Evolutionary conservation across 1,140 invertebrate species (phyloP).

Genomic region (Capitella teleta): DNA sequence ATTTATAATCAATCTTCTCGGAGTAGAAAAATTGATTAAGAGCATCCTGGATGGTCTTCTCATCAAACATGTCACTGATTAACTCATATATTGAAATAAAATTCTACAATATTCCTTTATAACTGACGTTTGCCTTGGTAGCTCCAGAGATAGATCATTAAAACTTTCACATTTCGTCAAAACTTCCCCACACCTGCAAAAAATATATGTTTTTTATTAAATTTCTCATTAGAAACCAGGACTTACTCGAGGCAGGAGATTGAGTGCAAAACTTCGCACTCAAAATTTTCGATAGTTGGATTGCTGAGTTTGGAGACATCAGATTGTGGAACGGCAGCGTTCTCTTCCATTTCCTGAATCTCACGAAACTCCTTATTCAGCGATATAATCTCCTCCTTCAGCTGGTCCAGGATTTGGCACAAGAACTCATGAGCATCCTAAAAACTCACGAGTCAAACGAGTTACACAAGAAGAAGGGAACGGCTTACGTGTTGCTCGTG

Average conservation of each 20-base stretch:
- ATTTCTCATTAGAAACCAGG: not conserved
- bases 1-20: constrained; percentile 30
- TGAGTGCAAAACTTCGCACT: constrained; percentile 31
- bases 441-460: too few species aligned
- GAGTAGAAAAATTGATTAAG: constrained; percentile 26
- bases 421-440: constrained; percentile 43
- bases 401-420: constrained; percentile 31
- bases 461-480: not conserved
- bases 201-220: not conserved
- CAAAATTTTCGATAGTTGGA: constrained; percentile 33
- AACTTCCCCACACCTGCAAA: not conserved
- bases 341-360: constrained; percentile 3
- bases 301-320: constrained; percentile 16
- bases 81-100: not conserved
- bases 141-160: not conserved
- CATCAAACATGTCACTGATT: not conserved
- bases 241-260: constrained; percentile 23
- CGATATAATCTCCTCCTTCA: constrained; percentile 35
- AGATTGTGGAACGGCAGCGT: too few species aligned
- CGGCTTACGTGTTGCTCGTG: constrained; percentile 7
- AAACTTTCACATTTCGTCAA: not conserved
- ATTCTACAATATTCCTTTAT: not conserved
- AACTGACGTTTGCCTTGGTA: not conserved
- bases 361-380: constrained; percentile 17
- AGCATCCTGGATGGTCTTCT: constrained; percentile 28